These are phyloP conservation scores for Procambarus virginalis DNA, from an alignment of 1,140 invertebrate genomes.

Conservation along the genomic window DNA sequence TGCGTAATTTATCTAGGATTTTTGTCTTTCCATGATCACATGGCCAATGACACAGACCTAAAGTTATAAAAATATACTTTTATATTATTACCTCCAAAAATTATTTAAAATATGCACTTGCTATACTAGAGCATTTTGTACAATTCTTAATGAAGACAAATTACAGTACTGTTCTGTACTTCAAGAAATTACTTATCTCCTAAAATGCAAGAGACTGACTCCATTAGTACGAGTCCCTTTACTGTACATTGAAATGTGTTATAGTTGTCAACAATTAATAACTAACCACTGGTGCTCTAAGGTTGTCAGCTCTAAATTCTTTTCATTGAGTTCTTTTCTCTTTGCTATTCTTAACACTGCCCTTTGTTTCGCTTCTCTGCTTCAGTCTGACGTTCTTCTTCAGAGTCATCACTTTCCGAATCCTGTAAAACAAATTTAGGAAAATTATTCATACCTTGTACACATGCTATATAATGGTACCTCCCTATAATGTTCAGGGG, in stretches of 20 bases:
- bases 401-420: slow-evolving; percentile 74
- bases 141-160: too few relatives aligned
- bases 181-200: too few relatives aligned
- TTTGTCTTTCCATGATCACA: slow-evolving; percentile 99
- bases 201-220: too few relatives aligned
- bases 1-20: slow-evolving; percentile 95
- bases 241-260: too few relatives aligned
- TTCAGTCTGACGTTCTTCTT: slow-evolving; percentile 79
- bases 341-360: slow-evolving; percentile 84
- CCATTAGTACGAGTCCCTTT: too few relatives aligned
- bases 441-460: not conserved
- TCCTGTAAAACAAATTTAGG: slow-evolving; percentile 13
- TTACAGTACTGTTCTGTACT: too few relatives aligned
- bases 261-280: too few relatives aligned
- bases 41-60: slow-evolving; percentile 97
- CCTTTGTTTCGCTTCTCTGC: slow-evolving; percentile 81
- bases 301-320: slow-evolving; percentile 84
- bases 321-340: slow-evolving; percentile 88
- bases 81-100: too few relatives aligned
- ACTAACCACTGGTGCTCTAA: slow-evolving; percentile 90
- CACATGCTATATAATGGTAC: too few relatives aligned
- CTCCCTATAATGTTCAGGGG: too few relatives aligned
- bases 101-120: too few relatives aligned
- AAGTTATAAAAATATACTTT: not conserved
- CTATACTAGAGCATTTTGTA: too few relatives aligned